Evolutionary conservation across 2,888 invertebrate genomes (phyloP).

Genomic region (Xestia sexstrigata): DNA sequence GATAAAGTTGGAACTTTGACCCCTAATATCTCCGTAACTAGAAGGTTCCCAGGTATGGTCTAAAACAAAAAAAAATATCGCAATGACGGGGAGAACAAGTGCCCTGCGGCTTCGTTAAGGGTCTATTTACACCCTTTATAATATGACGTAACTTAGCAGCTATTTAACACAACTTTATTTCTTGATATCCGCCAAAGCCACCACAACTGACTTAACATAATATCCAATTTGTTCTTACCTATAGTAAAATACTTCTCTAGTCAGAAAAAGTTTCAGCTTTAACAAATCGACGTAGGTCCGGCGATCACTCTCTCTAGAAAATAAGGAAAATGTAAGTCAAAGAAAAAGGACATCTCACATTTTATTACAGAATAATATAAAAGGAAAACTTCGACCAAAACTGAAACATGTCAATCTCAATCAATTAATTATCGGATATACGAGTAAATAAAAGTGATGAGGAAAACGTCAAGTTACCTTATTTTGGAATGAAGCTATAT

Average conservation of each 20-base stretch:
- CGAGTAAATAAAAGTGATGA: slow-evolving; percentile 1
- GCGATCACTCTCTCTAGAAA: not conserved
- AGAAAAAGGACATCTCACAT: not conserved
- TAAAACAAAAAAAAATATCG: too few relatives aligned
- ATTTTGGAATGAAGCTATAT: not conserved
- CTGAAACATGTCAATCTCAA: slow-evolving; percentile 8
- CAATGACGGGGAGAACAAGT: too few relatives aligned
- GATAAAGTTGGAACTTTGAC: too few relatives aligned
- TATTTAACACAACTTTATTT: not conserved
- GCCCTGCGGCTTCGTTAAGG: too few relatives aligned
- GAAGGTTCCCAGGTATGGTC: too few relatives aligned
- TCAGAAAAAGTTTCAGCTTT: not conserved
- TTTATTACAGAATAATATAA: slow-evolving; percentile 5
- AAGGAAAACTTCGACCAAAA: slow-evolving; percentile 3
- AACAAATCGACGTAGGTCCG: not conserved
- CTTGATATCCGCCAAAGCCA: too few relatives aligned
- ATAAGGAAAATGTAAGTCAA: slow-evolving; percentile 2
- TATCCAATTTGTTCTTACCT: not conserved
- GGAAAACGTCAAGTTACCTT: not conserved
- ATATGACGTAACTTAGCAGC: not conserved
- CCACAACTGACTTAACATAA: too few relatives aligned
- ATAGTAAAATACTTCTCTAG: not conserved
- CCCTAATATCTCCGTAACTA: too few relatives aligned
- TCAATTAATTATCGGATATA: not conserved
- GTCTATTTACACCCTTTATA: too few relatives aligned